These are phyloP conservation scores for Spodoptera frugiperda DNA, from an alignment of 1,140 invertebrate species.

Conservation along the genomic window DNA sequence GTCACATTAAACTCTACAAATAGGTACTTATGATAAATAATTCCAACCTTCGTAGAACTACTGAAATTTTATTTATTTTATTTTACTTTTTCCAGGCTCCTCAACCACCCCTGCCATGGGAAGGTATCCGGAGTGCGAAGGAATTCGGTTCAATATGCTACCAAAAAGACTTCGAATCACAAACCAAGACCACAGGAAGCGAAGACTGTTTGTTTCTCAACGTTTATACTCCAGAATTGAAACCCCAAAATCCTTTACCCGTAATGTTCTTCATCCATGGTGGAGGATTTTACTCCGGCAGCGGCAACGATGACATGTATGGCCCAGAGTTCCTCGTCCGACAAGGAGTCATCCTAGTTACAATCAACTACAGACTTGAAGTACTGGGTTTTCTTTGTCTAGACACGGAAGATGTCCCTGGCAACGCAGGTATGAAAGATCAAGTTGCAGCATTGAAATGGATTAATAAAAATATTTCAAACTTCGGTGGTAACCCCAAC, in stretches of 20 bases:
- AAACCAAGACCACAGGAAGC: constrained; percentile 48
- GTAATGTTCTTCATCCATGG: constrained; percentile 82
- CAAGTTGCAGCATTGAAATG: constrained; percentile 60
- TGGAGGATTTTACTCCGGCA: constrained; percentile 69
- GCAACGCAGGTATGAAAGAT: constrained; percentile 63
- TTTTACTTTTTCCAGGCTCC: constrained; percentile 63
- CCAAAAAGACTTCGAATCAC: constrained; percentile 51
- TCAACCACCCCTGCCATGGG: constrained; percentile 64
- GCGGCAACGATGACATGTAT: constrained; percentile 66
- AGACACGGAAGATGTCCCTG: constrained; percentile 70
- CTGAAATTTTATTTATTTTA: neutral
- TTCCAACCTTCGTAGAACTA: no score
- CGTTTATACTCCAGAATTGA: constrained; percentile 63
- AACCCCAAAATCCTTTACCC: constrained; percentile 57
- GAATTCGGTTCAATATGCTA: constrained; percentile 58
- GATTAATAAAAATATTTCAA: constrained; percentile 58
- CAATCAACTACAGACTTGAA: constrained; percentile 89
- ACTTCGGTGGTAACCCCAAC: constrained; percentile 90
- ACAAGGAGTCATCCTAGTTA: constrained; percentile 88
- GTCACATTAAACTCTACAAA: no score
- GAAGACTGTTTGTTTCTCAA: constrained; percentile 75
- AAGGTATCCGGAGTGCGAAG: constrained; percentile 63
- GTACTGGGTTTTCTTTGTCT: constrained; percentile 84
- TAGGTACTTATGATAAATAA: no score
- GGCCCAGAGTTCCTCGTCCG: constrained; percentile 87